A percentile compares a stretch with the other conserved stretches of the same genome.
These are phyloP conservation scores for Shargacucullia verbasci DNA, from an alignment of 2,888 invertebrate species.

Conservation along the genomic window DNA sequence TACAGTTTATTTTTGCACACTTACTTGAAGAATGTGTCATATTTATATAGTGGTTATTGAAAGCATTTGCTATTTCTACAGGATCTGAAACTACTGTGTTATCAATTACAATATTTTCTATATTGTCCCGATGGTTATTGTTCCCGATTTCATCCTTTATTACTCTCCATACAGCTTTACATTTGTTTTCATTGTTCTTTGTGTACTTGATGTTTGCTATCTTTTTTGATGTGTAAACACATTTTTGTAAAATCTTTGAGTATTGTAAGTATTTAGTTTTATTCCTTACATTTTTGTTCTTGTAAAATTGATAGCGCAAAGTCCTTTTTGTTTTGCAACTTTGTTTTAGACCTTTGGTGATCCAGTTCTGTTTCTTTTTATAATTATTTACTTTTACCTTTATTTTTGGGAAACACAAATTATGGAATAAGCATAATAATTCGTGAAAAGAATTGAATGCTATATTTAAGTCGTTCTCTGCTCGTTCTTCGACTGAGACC, in stretches of 20 bases:
- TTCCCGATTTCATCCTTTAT: conserved; percentile 5
- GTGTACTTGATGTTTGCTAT: conserved; percentile 7
- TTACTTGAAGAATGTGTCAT: too few relatives aligned
- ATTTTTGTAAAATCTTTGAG: conserved; percentile 3
- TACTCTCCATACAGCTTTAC: conserved; percentile 6
- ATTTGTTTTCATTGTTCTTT: conserved; percentile 8
- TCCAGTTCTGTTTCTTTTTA: conserved; percentile 6
- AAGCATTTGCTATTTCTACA: too few relatives aligned
- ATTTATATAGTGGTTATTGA: too few relatives aligned
- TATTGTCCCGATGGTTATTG: too few relatives aligned
- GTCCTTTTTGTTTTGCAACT: conserved; percentile 1
- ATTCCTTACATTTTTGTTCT: conserved; percentile 5
- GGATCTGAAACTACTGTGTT: too few relatives aligned
- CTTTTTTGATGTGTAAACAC: background rate
- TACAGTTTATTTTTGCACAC: too few relatives aligned
- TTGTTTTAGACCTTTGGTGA: conserved; percentile 5
- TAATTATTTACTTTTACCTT: conserved; percentile 6
- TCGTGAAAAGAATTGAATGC: conserved; percentile 11
- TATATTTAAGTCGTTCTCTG: conserved; percentile 3
- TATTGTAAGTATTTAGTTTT: conserved; percentile 4
- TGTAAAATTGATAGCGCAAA: conserved; percentile 8
- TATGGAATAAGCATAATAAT: conserved; percentile 6
- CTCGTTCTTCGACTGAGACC: too few relatives aligned
- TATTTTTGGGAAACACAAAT: conserved; percentile 7
- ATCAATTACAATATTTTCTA: too few relatives aligned